Evolutionary conservation across 2,113 vertebrate genomes (phyloP).

Genomic region (Gallinago jamesoni): DNA sequence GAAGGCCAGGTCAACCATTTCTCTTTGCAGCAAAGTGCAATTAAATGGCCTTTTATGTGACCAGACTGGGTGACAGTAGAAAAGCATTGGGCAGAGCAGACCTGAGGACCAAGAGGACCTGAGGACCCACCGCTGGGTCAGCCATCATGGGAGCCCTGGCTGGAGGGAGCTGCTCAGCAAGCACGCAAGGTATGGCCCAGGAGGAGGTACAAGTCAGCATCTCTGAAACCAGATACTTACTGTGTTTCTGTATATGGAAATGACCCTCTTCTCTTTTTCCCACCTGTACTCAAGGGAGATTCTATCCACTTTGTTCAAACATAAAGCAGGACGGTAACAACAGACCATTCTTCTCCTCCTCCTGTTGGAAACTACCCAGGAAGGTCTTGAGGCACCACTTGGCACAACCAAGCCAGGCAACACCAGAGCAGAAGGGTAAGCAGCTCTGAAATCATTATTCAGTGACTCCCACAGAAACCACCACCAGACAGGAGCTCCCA

Average conservation of each 20-base stretch:
- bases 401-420: background rate
- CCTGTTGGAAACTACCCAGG: accelerated
- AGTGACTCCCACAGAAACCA: background rate
- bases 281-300: background rate
- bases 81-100: background rate
- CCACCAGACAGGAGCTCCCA: background rate
- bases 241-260: background rate
- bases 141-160: background rate
- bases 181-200: background rate
- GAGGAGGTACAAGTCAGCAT: background rate
- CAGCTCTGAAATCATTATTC: background rate
- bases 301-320: background rate
- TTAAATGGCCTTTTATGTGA: background rate
- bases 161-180: background rate
- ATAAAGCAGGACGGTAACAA: background rate
- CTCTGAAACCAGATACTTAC: background rate
- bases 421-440: background rate
- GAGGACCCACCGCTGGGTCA: background rate
- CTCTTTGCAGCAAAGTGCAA: background rate
- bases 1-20: background rate
- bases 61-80: accelerated
- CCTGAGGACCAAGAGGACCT: background rate
- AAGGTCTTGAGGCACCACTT: background rate
- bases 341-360: background rate
- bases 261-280: background rate